Base-by-base conservation (phyloP, 2,888 invertebrate genomes). In the Galerucella pusilla region DNA sequence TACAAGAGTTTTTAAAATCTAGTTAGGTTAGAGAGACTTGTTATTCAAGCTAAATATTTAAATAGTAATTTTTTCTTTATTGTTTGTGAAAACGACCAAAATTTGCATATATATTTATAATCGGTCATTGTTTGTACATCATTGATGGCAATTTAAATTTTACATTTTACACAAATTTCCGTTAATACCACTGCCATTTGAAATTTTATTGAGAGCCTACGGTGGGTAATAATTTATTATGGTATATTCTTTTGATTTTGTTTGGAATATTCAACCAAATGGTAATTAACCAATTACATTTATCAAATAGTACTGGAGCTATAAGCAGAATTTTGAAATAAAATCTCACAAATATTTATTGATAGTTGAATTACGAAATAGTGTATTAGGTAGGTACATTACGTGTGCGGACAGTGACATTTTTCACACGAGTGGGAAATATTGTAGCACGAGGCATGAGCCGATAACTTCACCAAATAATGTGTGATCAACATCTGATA, bases 61-160 rank as follows among this genome's bases (percentile, higher is more conserved):
- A 35, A 35, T 35, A 4, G 35, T 35, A 5, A 35, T 35, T 35
- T 35, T 35, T 35, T 35, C 35, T 35, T 5, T 35, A 35, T 35
- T 35, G 35, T 35, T 35, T 35, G 9, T 42, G 7, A 42, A 42
- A 42, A 9, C 9, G 35, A 42, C 7, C 35, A 42, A 63, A 65
- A 71, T 71, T 66, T 66, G 66, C 71, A 71, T 71, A 66, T 65
- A 59, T 66, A 66, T 65, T 65, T 71, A 65, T 59, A 65, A 57
- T 71, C 46, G 59, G 57, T 59, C 59, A 66, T 65, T 71, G 71
- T 71, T 71, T 71, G 66, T 66, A 46, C 46, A 66, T 71, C 71
- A 71, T 71, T 71, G 59, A 25, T 28, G 59, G 25, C 45, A 57
- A 66, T 71, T 65, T 65, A 57, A 65, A 71, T 65, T 71, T 71